These are phyloP conservation scores for Myotis daubentonii DNA, from an alignment of 2,797 vertebrate genomes.

Conservation along the genomic window DNA sequence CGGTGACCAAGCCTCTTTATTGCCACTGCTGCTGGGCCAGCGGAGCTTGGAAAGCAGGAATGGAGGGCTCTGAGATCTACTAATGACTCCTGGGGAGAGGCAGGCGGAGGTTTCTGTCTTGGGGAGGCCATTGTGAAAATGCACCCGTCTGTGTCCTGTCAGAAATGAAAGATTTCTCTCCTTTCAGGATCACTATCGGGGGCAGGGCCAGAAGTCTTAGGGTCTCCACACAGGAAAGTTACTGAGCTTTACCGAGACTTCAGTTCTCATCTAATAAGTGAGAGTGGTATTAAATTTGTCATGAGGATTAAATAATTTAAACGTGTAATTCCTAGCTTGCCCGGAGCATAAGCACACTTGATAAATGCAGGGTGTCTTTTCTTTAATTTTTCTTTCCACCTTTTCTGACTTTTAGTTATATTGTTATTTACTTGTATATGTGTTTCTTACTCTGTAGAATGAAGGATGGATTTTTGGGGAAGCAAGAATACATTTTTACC, in stretches of 20 bases:
- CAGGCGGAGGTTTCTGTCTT: not conserved
- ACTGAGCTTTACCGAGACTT: not conserved
- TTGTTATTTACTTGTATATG: not conserved
- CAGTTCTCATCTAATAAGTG: not conserved
- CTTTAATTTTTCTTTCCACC: not conserved
- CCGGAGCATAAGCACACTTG: not conserved
- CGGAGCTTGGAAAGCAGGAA: not conserved
- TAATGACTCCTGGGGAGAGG: not conserved
- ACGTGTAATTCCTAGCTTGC: not conserved
- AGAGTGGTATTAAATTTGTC: slow-evolving; percentile 44
- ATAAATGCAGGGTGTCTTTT: not conserved
- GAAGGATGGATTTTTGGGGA: not conserved
- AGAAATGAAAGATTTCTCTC: not conserved
- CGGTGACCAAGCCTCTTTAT: not conserved
- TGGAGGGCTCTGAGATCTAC: not conserved
- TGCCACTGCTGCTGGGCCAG: not conserved
- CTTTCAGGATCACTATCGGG: not conserved
- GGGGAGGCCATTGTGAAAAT: not conserved
- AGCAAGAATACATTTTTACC: not conserved
- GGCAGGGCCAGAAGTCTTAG: not conserved
- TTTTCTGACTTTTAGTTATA: slow-evolving; percentile 17
- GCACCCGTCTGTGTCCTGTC: not conserved
- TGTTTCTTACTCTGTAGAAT: not conserved
- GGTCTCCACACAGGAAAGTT: not conserved
- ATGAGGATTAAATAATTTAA: slow-evolving; percentile 58